Evolutionary conservation across 2,797 vertebrate genomes (phyloP), one percentile per base, ranked within the genome.

Genomic region (Ctenopoma multispine): DNA sequence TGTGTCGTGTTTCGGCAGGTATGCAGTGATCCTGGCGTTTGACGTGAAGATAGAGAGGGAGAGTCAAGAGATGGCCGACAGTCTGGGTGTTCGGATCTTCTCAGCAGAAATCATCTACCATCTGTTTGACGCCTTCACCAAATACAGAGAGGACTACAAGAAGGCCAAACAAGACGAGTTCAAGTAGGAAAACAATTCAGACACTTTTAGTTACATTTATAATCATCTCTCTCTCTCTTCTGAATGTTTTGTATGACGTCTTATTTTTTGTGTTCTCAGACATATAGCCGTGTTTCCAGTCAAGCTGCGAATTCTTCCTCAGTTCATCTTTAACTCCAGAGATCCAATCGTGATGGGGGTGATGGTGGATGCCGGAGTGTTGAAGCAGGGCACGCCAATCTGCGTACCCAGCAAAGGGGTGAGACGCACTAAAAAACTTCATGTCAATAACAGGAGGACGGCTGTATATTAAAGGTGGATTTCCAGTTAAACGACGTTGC

Each of bases 101-200:
- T 97, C 95, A 5, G 98, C 98, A 11, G 98, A 99, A 86, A 99
- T 99, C 79, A 99, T 99, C 91, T 99, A 99, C 91, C 98, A 99
- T 65, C 93, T 99, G 80, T 99, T 99, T 40, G 98, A 99, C 70
- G 95, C 98, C 64, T 99, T 99, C 92, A 99, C 97, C 44, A 99
- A 99, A 84, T 99, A 97, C 4, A 93, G 98, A 56, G 97, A 99
- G 87, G 98, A 99, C 89, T 99, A 99, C 89, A 99, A 99, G 94
- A 99, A 98, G 86, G 95, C 96, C 92, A 99, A 99, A 53, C 98
- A 99, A 86, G 98, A 99, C 20, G 98, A 99, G 92, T 99, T 96
- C 94, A 99, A 98, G 98, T 99, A 93, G 80, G 96, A 14, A 3
- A 9, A 17, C 4, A 12, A 1, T 6, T 6, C n/a, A n/a, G n/a